Evolutionary conservation across 2,797 vertebrate species (phyloP), one percentile per base, ranked within the genome.

Genomic region (Muraenolepis orangiensis): DNA sequence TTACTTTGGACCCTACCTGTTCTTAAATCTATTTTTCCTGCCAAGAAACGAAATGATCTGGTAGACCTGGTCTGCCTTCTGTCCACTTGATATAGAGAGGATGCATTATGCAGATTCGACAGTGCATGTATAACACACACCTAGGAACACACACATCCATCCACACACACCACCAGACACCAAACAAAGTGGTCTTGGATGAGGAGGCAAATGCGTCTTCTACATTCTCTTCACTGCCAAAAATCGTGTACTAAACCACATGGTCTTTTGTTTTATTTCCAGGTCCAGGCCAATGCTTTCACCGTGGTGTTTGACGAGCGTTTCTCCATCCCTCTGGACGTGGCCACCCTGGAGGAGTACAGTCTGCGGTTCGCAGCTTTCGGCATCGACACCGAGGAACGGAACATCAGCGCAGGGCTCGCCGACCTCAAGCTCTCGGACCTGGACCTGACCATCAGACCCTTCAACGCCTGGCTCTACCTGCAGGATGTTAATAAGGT

Each of bases 391-490:
- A 91, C 93, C 2, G 96, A 97, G 0, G 97, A 98, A 84, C 85
- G 94, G 36, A 97, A 94, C 66, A 91, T 96, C 90, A 96, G 95
- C 61, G 95, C 96, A 0, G 96, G 97, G 0, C 80, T 94, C 40
- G 98, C 97, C 0, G 97, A 98, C 70, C 94, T 99, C 75, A 98
- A 96, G 79, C 92, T 99, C 40, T 97, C 95, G 0, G 97, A 98
- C 81, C 88, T 99, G 71, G 97, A 98, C 89, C 93, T 99, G 77
- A 90, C 90, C 4, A 66, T 91, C 46, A 93, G 97, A 6, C 95
- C 97, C 14, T 99, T 99, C 91, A 94, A 91, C 0, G 95, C 97
- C 80, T 99, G 98, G 98, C 95, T 99, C 23, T 99, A 98, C 90
- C 91, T 99, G 28, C 98, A 99, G 84, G 98, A 99, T 79, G 93